Percentiles rank a stretch among this genome's conserved stretches.
These are phyloP conservation scores for Zapus hudsonius DNA, from an alignment of 2,113 vertebrate species.

Conservation along the genomic window DNA sequence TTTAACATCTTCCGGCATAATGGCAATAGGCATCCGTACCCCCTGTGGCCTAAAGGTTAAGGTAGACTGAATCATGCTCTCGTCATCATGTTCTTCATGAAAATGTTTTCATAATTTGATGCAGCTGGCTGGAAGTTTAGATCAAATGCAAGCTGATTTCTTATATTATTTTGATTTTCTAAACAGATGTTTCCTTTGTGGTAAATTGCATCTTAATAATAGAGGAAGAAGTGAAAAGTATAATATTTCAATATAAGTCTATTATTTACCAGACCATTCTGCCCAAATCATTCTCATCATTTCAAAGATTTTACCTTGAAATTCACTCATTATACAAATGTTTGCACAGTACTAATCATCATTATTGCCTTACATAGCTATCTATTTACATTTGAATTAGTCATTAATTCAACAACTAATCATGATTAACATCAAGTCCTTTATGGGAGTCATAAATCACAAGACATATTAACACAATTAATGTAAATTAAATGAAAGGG, in stretches of 20 bases:
- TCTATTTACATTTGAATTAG: slow-evolving; percentile 37
- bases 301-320: slow-evolving; percentile 52
- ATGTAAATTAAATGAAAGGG: slow-evolving; percentile 7
- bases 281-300: slow-evolving; percentile 3
- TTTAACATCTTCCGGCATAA: slow-evolving; percentile 11
- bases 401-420: slow-evolving; percentile 64
- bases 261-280: slow-evolving; percentile 22
- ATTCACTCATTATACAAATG: slow-evolving; percentile 50
- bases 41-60: not conserved
- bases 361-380: slow-evolving; percentile 50
- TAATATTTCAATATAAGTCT: slow-evolving; percentile 30
- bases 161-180: slow-evolving; percentile 60
- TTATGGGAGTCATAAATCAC: slow-evolving; percentile 38
- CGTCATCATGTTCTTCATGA: slow-evolving; percentile 21
- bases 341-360: slow-evolving; percentile 43
- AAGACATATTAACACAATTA: slow-evolving; percentile 54
- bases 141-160: slow-evolving; percentile 51
- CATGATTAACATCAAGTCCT: slow-evolving; percentile 22
- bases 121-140: slow-evolving; percentile 48
- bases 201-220: slow-evolving; percentile 52
- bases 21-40: not conserved
- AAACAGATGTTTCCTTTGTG: slow-evolving; percentile 66
- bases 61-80: slow-evolving; percentile 1
- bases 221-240: slow-evolving; percentile 24
- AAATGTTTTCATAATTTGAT: slow-evolving; percentile 25